Evolutionary conservation across 2,797 vertebrate species (phyloP).

Genomic region (Mustela erminea): DNA sequence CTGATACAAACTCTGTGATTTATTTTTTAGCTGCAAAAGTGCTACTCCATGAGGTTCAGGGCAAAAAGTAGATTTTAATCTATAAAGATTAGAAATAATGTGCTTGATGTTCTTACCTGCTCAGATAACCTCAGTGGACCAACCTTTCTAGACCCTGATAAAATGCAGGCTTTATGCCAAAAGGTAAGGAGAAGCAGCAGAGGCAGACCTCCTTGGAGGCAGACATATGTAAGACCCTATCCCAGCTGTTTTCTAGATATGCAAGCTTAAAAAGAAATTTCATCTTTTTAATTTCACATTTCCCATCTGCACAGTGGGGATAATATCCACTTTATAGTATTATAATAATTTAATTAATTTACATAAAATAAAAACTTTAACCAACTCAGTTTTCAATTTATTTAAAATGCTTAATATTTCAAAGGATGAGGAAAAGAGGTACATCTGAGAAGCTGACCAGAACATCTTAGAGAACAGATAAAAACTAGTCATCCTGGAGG

Average conservation of each 20-base stretch:
- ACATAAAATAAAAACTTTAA: neutral
- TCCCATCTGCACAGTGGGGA: neutral
- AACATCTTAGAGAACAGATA: neutral
- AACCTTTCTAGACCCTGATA: neutral
- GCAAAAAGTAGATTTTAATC: neutral
- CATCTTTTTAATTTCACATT: neutral
- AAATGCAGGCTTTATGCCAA: neutral
- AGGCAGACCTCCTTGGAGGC: neutral
- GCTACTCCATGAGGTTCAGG: neutral
- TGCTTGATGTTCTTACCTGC: neutral
- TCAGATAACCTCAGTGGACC: neutral
- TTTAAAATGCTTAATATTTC: slow-evolving; percentile 6
- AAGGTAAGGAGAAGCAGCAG: neutral
- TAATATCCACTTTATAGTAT: neutral
- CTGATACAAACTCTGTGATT: neutral
- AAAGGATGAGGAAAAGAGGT: neutral
- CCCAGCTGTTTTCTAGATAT: neutral
- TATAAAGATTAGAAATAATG: neutral
- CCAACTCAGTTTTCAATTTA: neutral
- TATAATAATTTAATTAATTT: slow-evolving; percentile 35
- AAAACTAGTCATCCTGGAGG: neutral
- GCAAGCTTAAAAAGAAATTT: neutral
- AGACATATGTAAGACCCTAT: neutral
- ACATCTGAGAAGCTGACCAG: neutral
- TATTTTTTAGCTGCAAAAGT: neutral